Base-by-base conservation (phyloP, 2,797 vertebrate genomes). In the Decapterus maruadsi region DNA sequence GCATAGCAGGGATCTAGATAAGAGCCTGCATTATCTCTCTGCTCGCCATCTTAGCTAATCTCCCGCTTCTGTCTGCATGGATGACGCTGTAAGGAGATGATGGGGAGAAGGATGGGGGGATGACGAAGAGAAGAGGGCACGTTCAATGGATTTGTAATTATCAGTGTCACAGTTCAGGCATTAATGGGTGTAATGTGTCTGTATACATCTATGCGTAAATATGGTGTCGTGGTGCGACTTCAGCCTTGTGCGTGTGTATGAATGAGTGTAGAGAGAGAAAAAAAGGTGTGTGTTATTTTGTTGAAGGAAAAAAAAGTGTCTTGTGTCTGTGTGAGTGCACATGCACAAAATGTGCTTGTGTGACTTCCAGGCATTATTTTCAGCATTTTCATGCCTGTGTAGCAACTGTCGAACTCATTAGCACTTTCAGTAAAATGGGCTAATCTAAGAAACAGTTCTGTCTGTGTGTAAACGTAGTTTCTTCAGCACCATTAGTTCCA, bases 391-490 rank as follows among this genome's bases (percentile, higher is more conserved):
- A 17, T 72, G 67, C 64, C 43, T 59, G 61, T 42, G 54, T 53
- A 38, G 67, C 64, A 61, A 80, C 83, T 69, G 77, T 71, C 62
- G 14, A 56, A 61, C 70, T 86, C 61, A 81, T 86, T 83, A 85
- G 64, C 78, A 82, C 70, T 65, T 80, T 71, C 40, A 62, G 61
- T n/a, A 38, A 60, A 88, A 84, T 2, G 16, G 66, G 40, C 73
- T 85, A 61, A 84, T 79, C 68, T 61, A 50, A 76, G 68, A 64
- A 79, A 61, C 61, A 59, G 51, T 29, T 83, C 8, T 50, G 57
- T 72, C 10, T 50, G 57, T 72, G 77, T 84, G 45, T 62, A 57
- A 79, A 76, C 13, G 55, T 12, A 64, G 19, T 75, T 72, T 71
- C 71, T 72, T 71, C 63, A 75, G 67, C 72, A 72, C 48, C 50